Percentiles rank a stretch among this genome's conserved stretches.
Conservation (phyloP, 1,140 invertebrate species). For the Magallana gigas region DNA sequence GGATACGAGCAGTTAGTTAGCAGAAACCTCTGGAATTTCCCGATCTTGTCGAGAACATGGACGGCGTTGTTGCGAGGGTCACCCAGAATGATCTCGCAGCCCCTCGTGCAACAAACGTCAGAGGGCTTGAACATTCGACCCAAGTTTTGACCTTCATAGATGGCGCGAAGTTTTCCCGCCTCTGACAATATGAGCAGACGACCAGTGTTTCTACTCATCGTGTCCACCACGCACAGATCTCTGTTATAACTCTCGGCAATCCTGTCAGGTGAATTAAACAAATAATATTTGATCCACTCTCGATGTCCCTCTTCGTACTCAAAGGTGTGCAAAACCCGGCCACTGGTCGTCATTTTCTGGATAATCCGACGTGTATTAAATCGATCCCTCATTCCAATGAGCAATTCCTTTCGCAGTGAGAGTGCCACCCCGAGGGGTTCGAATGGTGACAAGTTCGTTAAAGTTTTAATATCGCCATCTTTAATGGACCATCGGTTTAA, state of each 20-base stretch:
- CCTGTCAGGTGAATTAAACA: constrained; percentile 30
- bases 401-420: constrained; percentile 18
- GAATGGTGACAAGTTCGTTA: constrained; percentile 33
- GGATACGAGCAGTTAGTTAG: neutral
- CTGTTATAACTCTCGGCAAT: constrained; percentile 16
- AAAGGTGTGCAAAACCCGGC: neutral
- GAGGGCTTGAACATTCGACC: constrained; percentile 38
- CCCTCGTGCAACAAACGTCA: constrained; percentile 22
- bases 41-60: constrained; percentile 16
- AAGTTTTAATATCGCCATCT: constrained; percentile 31
- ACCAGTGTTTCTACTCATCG: constrained; percentile 4
- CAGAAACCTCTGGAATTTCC: constrained; percentile 6
- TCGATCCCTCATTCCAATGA: constrained; percentile 23
- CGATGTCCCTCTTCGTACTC: constrained; percentile 22
- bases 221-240: constrained; percentile 30
- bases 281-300: constrained; percentile 39
- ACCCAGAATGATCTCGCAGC: constrained; percentile 21
- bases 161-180: constrained; percentile 14
- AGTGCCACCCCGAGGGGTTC: constrained; percentile 15
- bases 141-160: constrained; percentile 14
- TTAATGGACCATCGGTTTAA: constrained; percentile 32
- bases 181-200: neutral
- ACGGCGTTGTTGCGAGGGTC: constrained; percentile 17
- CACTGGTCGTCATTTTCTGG: constrained; percentile 27
- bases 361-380: constrained; percentile 19